Percentiles rank a stretch among this genome's conserved stretches.
phyloP scores from a whole-genome alignment of 2,113 vertebrate genomes.

The Hyla sarda region DNA sequence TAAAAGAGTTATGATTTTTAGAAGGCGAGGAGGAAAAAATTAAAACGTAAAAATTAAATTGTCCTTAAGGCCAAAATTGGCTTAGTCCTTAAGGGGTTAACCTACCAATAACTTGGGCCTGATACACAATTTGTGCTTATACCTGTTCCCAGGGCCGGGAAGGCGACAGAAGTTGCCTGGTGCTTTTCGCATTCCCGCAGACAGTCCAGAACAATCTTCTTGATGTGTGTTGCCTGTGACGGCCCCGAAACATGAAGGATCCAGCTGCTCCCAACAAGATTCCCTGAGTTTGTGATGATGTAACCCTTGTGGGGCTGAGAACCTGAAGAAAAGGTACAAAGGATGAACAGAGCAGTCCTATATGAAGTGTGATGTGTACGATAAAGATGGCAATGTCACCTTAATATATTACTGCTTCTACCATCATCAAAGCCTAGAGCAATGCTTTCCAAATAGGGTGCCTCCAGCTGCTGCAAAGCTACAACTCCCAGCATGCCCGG shows the following conservation, averaged over 20 bases:
- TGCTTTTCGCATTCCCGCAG: conserved; percentile 76
- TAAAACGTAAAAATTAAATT: no score
- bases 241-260: conserved; percentile 79
- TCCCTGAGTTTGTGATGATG: conserved; percentile 80
- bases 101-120: no score
- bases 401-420: background rate
- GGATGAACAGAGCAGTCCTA: background rate
- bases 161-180: conserved; percentile 76
- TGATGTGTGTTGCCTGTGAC: conserved; percentile 59
- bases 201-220: conserved; percentile 67
- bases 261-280: conserved; percentile 63
- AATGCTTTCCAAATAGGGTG: no score
- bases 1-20: no score
- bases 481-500: no score
- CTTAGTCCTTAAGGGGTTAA: no score
- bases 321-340: conserved; percentile 68
- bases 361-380: background rate
- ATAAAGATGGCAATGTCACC: no score
- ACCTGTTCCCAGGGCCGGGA: conserved; percentile 95
- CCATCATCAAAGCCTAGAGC: no score
- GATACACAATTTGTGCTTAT: no score
- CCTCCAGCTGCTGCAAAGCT: no score
- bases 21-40: no score
- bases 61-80: no score
- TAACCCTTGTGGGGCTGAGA: conserved; percentile 65